Conservation (phyloP, 2,888 invertebrate genomes). For the Epiblema foenella region DNA sequence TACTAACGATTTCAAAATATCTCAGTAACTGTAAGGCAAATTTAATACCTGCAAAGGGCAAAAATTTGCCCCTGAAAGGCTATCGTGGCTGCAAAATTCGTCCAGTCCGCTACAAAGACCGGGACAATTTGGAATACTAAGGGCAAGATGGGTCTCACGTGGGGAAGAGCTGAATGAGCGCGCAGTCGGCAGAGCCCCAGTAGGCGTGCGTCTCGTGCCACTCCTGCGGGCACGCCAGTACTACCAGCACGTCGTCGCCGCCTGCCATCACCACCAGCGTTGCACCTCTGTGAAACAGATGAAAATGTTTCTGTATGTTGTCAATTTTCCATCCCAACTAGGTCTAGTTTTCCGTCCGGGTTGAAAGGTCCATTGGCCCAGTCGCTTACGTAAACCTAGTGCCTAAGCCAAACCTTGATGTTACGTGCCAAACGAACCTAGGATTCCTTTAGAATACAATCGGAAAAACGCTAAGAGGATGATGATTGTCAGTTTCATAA, state of each 20-base stretch:
- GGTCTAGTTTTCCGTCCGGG: background rate
- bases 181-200: constrained; percentile 92
- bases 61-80: background rate
- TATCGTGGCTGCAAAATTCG: too few species aligned
- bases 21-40: too few species aligned
- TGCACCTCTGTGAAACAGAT: constrained; percentile 79
- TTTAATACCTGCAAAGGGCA: background rate
- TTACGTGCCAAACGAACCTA: too few species aligned
- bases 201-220: constrained; percentile 95
- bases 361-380: too few species aligned
- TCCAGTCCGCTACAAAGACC: background rate
- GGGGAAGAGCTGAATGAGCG: constrained; percentile 90
- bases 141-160: constrained; percentile 77
- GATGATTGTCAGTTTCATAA: too few species aligned
- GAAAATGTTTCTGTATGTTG: background rate
- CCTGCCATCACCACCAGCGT: constrained; percentile 86
- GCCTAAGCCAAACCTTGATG: too few species aligned
- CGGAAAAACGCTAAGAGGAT: too few species aligned
- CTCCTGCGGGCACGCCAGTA: constrained; percentile 90
- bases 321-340: background rate
- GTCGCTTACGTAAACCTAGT: too few species aligned
- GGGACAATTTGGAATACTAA: background rate
- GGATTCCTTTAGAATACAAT: too few species aligned
- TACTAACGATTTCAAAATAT: too few species aligned
- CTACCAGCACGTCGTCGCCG: constrained; percentile 87